Evolutionary conservation across 2,113 vertebrate genomes (phyloP), one percentile per base, ranked within the genome.

Genomic region (Eublepharis macularius): DNA sequence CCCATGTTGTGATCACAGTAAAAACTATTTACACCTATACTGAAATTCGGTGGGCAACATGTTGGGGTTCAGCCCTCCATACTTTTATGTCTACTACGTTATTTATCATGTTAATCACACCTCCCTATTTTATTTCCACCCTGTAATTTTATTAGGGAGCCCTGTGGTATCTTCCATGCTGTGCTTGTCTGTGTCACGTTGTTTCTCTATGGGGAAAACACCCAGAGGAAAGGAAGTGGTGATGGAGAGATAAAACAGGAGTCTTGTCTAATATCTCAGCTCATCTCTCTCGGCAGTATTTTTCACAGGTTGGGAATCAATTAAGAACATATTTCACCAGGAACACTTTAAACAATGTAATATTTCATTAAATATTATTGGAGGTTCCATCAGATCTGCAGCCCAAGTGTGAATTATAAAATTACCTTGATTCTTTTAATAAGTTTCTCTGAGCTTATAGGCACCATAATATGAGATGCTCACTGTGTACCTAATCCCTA

Each of bases 251-350:
- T 93, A 65, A 89, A 94, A 90, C 90, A 93, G 83, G 85, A 90
- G 13, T 7, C 72, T 80, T 90, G 87, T 87, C 86, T 92, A 91
- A 92, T 91, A 90, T 47, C 88, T 92, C 66, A 87, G 89, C 78
- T 66, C n/a, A 43, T 81, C 79, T 74, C 41, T 94, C 92, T 84
- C 81, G 2, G 2, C 16, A 83, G 91, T 94, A 94, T 93, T 95
- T 94, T 93, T 94, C 89, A 95, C 92, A 93, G 93, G 95, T 96
- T 95, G 95, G 89, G 95, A 96, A 96, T 96, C 96, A 96, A 96
- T 96, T 96, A 96, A 93, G 83, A 91, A 76, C 5, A 2, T 94
- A 94, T 96, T 96, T 96, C 94, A 91, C 89, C 84, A 87, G 93
- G 94, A 96, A 95, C 89, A 93, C 95, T 94, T 96, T 95, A 96